Conservation (phyloP, 2,797 vertebrate species). For the Smutsia temminckii region DNA sequence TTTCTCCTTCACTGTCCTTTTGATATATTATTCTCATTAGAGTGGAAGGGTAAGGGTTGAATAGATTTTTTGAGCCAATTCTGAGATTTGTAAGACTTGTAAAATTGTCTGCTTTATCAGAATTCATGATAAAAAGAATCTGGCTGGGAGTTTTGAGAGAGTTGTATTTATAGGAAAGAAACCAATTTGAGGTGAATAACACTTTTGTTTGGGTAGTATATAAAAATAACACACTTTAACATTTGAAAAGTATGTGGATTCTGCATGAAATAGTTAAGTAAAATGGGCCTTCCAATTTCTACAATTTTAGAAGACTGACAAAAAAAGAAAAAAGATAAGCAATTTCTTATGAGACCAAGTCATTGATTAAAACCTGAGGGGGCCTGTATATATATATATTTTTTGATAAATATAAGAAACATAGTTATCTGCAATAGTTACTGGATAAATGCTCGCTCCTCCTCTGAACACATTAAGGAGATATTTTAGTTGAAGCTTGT, state of each 20-base stretch:
- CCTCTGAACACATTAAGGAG: neutral
- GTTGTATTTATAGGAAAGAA: neutral
- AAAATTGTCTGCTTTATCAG: neutral
- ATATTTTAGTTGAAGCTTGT: neutral
- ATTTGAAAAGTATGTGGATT: neutral
- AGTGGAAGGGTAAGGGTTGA: neutral
- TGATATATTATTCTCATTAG: constrained; percentile 50
- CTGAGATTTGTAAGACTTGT: constrained; percentile 8
- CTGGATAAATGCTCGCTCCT: neutral
- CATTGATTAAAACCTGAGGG: neutral
- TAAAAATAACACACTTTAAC: constrained; percentile 26
- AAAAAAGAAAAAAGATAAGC: neutral
- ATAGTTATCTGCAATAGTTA: neutral
- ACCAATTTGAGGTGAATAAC: neutral
- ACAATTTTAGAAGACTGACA: neutral
- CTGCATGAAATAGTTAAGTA: neutral
- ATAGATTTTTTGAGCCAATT: constrained; percentile 8
- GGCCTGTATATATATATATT: neutral
- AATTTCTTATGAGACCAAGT: neutral
- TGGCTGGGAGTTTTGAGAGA: neutral
- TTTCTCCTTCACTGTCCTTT: constrained; percentile 51
- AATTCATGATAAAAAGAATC: neutral
- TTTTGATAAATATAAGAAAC: neutral
- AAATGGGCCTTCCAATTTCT: neutral
- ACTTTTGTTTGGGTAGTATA: neutral